Percentiles rank a stretch among this genome's conserved stretches.
Evolutionary conservation across 2,797 vertebrate genomes (phyloP).

Genomic region (Amblyopsis hoosieri): DNA sequence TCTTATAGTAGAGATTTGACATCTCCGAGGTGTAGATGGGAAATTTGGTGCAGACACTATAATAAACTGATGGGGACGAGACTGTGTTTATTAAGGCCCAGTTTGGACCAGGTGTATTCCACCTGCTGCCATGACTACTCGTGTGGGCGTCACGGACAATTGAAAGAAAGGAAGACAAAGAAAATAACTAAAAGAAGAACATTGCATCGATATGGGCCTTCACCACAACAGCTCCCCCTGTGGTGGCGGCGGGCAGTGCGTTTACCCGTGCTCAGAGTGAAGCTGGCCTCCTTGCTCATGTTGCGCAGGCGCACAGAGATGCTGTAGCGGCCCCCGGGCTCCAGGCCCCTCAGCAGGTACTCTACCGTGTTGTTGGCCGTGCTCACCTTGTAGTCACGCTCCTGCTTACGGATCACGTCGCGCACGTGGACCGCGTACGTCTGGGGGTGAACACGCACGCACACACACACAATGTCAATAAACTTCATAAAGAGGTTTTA

Average conservation of each 20-base stretch:
- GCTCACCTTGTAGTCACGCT: constrained; percentile 88
- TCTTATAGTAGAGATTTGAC: no score
- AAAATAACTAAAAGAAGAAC: no score
- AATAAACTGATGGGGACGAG: no score
- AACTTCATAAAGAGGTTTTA: neutral
- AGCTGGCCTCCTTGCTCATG: constrained; percentile 95
- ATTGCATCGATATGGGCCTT: no score
- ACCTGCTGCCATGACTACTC: no score
- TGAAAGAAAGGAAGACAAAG: no score
- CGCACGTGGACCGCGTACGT: constrained; percentile 87
- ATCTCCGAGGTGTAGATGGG: no score
- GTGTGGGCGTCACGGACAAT: no score
- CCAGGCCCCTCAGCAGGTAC: constrained; percentile 84
- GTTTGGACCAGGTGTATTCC: no score
- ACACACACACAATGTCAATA: neutral
- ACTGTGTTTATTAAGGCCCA: no score
- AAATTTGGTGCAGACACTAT: no score
- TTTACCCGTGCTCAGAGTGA: constrained; percentile 90
- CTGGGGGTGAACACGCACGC: constrained; percentile 60
- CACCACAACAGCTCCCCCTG: no score
- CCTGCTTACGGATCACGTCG: constrained; percentile 87
- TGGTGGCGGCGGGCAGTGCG: neutral
- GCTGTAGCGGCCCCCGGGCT: constrained; percentile 92
- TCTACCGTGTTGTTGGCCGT: constrained; percentile 92
- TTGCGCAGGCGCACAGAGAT: constrained; percentile 90